Percentiles rank a stretch among this genome's conserved stretches.
These are phyloP conservation scores for Noctua janthe DNA, from an alignment of 2,888 invertebrate species.

Conservation along the genomic window DNA sequence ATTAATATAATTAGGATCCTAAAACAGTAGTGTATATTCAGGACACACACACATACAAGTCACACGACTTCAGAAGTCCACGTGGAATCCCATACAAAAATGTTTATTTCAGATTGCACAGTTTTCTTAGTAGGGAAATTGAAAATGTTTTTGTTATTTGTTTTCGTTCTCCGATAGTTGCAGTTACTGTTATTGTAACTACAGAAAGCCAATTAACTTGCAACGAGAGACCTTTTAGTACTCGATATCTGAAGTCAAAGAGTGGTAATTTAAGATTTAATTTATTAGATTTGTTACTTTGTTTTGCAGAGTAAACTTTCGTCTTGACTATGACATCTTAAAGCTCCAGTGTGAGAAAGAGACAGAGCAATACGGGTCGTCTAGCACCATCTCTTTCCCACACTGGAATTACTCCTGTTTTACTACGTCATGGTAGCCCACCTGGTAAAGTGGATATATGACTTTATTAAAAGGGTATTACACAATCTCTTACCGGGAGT, in stretches of 20 bases:
- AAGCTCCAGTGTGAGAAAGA: no score
- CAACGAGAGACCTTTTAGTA: slow-evolving; percentile 24
- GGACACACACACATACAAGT: no score
- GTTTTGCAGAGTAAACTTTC: background rate
- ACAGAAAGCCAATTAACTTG: slow-evolving; percentile 42
- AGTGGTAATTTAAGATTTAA: slow-evolving; percentile 18
- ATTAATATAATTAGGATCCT: background rate
- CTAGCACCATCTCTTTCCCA: no score
- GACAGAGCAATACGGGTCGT: no score
- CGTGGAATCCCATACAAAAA: background rate
- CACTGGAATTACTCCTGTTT: no score
- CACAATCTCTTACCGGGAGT: no score
- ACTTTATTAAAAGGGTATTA: background rate
- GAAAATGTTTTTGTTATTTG: background rate
- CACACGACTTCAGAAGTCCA: no score
- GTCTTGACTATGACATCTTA: no score
- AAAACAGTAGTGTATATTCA: background rate
- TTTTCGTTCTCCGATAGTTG: slow-evolving; percentile 19
- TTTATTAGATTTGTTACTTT: background rate
- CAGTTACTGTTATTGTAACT: slow-evolving; percentile 49
- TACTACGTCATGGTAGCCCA: no score
- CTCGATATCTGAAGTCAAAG: slow-evolving; percentile 23
- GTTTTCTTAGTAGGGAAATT: background rate
- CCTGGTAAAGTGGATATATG: background rate
- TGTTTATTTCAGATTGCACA: background rate